phyloP scores from a whole-genome alignment of 2,113 vertebrate genomes.

The Panthera uncia region DNA sequence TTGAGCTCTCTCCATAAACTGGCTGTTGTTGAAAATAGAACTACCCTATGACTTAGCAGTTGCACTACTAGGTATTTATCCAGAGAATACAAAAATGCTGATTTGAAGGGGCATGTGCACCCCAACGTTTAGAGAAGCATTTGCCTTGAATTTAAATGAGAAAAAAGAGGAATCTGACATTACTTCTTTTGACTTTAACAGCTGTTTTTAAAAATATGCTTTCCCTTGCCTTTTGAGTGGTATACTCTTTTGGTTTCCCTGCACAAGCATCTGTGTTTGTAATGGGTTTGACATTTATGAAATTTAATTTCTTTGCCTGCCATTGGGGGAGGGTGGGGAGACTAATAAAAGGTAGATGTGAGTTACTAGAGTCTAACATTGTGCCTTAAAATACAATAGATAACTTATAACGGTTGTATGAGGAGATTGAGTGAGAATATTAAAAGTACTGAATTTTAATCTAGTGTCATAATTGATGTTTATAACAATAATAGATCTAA shows the following conservation, averaged over 20 bases:
- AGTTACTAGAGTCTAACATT: background rate
- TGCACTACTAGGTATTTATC: too few relatives aligned
- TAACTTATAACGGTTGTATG: background rate
- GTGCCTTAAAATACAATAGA: background rate
- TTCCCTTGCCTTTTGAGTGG: background rate
- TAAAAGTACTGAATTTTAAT: background rate
- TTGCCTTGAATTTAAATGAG: conserved; percentile 8
- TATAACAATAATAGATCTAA: background rate
- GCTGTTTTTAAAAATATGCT: background rate
- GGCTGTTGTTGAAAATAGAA: too few relatives aligned
- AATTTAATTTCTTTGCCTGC: background rate
- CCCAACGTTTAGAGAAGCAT: background rate
- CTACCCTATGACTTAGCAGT: too few relatives aligned
- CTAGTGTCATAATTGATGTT: background rate
- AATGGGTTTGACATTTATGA: background rate
- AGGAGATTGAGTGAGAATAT: background rate
- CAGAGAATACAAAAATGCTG: too few relatives aligned
- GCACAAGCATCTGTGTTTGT: background rate
- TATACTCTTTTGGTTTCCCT: background rate
- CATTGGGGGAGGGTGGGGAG: background rate
- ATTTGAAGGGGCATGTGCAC: too few relatives aligned
- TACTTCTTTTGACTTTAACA: background rate
- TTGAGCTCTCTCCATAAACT: too few relatives aligned
- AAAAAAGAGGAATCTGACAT: background rate
- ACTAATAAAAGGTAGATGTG: background rate